A percentile compares a stretch with the other conserved stretches of the same genome.
Evolutionary conservation across 2,888 invertebrate species (phyloP).

Genomic region (Drosophila testacea): DNA sequence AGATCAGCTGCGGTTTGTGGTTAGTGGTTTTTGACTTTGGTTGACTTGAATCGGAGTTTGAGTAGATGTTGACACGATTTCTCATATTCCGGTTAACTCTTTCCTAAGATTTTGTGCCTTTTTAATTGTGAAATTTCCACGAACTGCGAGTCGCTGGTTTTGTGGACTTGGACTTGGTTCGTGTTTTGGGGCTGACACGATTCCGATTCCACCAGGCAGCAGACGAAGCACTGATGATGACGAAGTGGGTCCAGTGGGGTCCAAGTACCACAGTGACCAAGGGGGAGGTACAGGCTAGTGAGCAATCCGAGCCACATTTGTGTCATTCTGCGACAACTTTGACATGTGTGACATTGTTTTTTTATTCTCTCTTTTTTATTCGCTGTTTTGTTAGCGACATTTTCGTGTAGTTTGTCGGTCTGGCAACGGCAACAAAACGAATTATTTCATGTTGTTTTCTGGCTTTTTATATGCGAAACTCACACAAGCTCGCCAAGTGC

Average conservation of each 20-base stretch:
- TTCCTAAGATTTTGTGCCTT: slow-evolving; percentile 70
- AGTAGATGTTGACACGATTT: slow-evolving; percentile 62
- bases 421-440: slow-evolving; percentile 64
- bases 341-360: slow-evolving; percentile 83
- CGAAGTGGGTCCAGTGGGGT: slow-evolving; percentile 38
- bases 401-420: slow-evolving; percentile 73
- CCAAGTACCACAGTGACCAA: slow-evolving; percentile 37
- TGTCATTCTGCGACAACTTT: slow-evolving; percentile 83
- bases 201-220: slow-evolving; percentile 66
- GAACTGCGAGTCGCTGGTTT: slow-evolving; percentile 68
- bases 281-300: slow-evolving; percentile 48
- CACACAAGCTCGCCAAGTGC: slow-evolving; percentile 44
- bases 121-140: slow-evolving; percentile 79
- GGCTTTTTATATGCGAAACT: slow-evolving; percentile 58
- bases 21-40: slow-evolving; percentile 9
- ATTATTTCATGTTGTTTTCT: slow-evolving; percentile 68
- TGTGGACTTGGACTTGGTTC: slow-evolving; percentile 48
- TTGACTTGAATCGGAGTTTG: slow-evolving; percentile 13
- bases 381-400: slow-evolving; percentile 65
- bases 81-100: slow-evolving; percentile 75
- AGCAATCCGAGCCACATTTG: slow-evolving; percentile 78
- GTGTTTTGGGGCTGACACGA: slow-evolving; percentile 69
- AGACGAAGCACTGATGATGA: slow-evolving; percentile 44
- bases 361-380: slow-evolving; percentile 34
- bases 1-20: slow-evolving; percentile 33